These are phyloP conservation scores for Aphrophora alni DNA, from an alignment of 2,888 invertebrate genomes.

Conservation along the genomic window DNA sequence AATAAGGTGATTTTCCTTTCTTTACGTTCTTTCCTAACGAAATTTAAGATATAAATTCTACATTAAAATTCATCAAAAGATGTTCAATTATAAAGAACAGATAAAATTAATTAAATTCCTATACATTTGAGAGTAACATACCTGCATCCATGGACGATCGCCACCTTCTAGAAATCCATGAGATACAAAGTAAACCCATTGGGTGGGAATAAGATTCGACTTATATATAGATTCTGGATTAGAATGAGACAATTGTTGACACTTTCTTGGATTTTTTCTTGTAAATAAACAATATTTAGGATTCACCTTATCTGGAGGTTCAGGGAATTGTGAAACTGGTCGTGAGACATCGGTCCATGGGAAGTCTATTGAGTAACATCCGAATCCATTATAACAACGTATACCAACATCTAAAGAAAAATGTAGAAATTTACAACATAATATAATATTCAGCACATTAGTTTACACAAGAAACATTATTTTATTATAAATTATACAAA, in stretches of 20 bases:
- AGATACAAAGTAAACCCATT: conserved; percentile 75
- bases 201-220: conserved; percentile 67
- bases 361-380: conserved; percentile 78
- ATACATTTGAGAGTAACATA: too few species aligned
- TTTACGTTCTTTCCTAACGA: too few species aligned
- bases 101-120: too few species aligned
- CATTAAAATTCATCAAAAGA: too few species aligned
- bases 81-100: too few species aligned
- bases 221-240: conserved; percentile 67
- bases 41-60: too few species aligned
- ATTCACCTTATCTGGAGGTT: conserved; percentile 69
- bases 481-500: too few species aligned
- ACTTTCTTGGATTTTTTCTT: conserved; percentile 58
- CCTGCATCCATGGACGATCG: conserved; percentile 77
- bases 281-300: conserved; percentile 67
- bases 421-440: neutral
- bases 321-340: conserved; percentile 81
- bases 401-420: conserved; percentile 40
- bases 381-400: conserved; percentile 78
- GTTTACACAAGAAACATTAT: too few species aligned
- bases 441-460: too few species aligned
- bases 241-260: conserved; percentile 69
- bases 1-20: too few species aligned
- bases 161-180: conserved; percentile 91
- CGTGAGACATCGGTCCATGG: conserved; percentile 80